Percentiles rank a stretch among this genome's conserved stretches.
Conservation (phyloP, 2,888 invertebrate species). For the Apeira syringaria region DNA sequence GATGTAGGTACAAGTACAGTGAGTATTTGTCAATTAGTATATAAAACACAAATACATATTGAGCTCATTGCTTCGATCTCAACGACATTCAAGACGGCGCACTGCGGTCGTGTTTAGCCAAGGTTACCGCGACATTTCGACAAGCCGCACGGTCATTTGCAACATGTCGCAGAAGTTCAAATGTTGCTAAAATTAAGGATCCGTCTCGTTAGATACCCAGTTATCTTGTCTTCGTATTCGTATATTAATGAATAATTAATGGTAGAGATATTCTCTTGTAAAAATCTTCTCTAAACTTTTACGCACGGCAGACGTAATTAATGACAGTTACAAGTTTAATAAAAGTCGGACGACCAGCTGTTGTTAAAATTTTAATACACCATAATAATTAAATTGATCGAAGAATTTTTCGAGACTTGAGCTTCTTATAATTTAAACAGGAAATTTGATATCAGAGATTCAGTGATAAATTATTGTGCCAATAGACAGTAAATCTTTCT, state of each 20-base stretch:
- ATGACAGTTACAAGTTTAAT: neutral
- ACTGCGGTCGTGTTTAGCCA: constrained; percentile 13
- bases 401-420: too few relatives aligned
- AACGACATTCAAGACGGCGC: constrained; percentile 3
- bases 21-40: too few relatives aligned
- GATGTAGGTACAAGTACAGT: too few relatives aligned
- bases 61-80: neutral
- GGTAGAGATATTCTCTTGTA: too few relatives aligned
- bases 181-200: constrained; percentile 21
- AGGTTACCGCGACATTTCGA: constrained; percentile 28
- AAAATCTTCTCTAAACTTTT: neutral
- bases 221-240: constrained; percentile 6
- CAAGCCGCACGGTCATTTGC: constrained; percentile 22
- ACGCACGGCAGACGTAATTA: neutral
- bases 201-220: constrained; percentile 15
- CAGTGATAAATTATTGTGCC: neutral
- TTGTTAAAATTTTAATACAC: too few relatives aligned
- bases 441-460: neutral
- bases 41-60: neutral
- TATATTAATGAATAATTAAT: too few relatives aligned
- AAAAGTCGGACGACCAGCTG: too few relatives aligned
- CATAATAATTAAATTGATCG: too few relatives aligned
- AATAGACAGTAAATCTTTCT: neutral
- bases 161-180: constrained; percentile 20
- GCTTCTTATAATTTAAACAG: too few relatives aligned